phyloP scores from a whole-genome alignment of 2,888 invertebrate genomes.

The Drosophila stalkeri region DNA sequence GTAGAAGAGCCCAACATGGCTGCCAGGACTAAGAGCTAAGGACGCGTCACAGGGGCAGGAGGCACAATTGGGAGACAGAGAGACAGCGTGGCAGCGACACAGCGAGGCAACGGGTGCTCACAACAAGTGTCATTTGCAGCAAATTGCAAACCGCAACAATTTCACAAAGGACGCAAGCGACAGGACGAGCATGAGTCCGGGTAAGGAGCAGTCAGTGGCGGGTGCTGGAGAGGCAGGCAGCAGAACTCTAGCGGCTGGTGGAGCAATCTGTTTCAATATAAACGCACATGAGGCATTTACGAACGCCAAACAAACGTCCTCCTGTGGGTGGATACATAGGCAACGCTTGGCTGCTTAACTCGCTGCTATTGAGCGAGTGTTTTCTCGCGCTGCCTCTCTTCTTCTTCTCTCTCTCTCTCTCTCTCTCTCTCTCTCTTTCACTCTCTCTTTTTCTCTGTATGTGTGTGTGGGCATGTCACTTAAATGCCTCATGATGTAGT shows the following conservation, averaged over 20 bases:
- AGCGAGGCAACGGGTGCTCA: slow-evolving; percentile 37
- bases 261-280: slow-evolving; percentile 85
- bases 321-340: slow-evolving; percentile 36
- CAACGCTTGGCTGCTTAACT: slow-evolving; percentile 26
- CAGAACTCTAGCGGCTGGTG: slow-evolving; percentile 46
- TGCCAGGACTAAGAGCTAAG: slow-evolving; percentile 46
- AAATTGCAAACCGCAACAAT: slow-evolving; percentile 83
- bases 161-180: slow-evolving; percentile 73
- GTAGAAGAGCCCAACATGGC: slow-evolving; percentile 63
- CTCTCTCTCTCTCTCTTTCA: background rate
- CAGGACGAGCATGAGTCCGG: slow-evolving; percentile 9
- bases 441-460: slow-evolving; percentile 14
- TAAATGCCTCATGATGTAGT: slow-evolving; percentile 71
- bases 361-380: slow-evolving; percentile 5
- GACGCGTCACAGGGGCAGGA: slow-evolving; percentile 2
- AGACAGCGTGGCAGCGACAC: background rate
- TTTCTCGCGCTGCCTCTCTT: background rate
- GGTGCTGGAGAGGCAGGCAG: background rate
- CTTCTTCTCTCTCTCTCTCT: background rate
- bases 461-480: slow-evolving; percentile 54
- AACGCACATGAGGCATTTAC: slow-evolving; percentile 80
- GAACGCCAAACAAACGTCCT: slow-evolving; percentile 61
- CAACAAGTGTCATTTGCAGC: slow-evolving; percentile 82
- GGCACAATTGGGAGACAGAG: background rate
- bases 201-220: background rate